These are phyloP conservation scores for Drosophila gunungcola DNA, from an alignment of 1,140 invertebrate genomes.

Conservation along the genomic window DNA sequence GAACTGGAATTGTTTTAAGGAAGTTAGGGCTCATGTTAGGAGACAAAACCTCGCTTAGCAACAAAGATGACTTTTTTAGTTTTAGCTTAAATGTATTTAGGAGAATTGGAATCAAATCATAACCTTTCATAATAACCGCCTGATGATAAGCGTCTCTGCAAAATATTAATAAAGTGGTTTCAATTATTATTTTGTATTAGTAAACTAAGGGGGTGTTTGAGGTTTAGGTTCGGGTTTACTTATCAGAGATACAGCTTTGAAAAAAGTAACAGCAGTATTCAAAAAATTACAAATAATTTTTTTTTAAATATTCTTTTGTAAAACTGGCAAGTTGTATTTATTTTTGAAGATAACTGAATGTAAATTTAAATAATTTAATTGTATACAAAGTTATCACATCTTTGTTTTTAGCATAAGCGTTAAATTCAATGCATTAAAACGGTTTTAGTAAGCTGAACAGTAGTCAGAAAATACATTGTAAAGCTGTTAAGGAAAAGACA, in stretches of 20 bases:
- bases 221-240: slow-evolving; percentile 12
- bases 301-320: too few relatives aligned
- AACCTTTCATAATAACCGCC: slow-evolving; percentile 85
- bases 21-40: slow-evolving; percentile 79
- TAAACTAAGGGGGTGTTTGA: slow-evolving; percentile 52
- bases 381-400: too few relatives aligned
- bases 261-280: slow-evolving; percentile 1
- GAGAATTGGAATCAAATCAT: slow-evolving; percentile 79
- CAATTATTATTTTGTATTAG: slow-evolving; percentile 81
- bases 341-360: too few relatives aligned
- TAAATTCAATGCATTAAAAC: too few relatives aligned
- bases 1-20: slow-evolving; percentile 44
- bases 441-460: too few relatives aligned
- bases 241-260: background rate
- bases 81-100: slow-evolving; percentile 51
- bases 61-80: slow-evolving; percentile 54
- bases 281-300: too few relatives aligned
- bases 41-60: slow-evolving; percentile 71
- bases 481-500: too few relatives aligned
- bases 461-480: too few relatives aligned
- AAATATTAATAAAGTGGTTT: slow-evolving; percentile 84
- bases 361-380: too few relatives aligned
- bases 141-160: slow-evolving; percentile 85
- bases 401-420: too few relatives aligned
- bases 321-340: too few relatives aligned